Percentiles rank a stretch among this genome's conserved stretches.
Evolutionary conservation across 2,113 vertebrate species (phyloP).

Genomic region (Rhinopomastus cyanomelas): DNA sequence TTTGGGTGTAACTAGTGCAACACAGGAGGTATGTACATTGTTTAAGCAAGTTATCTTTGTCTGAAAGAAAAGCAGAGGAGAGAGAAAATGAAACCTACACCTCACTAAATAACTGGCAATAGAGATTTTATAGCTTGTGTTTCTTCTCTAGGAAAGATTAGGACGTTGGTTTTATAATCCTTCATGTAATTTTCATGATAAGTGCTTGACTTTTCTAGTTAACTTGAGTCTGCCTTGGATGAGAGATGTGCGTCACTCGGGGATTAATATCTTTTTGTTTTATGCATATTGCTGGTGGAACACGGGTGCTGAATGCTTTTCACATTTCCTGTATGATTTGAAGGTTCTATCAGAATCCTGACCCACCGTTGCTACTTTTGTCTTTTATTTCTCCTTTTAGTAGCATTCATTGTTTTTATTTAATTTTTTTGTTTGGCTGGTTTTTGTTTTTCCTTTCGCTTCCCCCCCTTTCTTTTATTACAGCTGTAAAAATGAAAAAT

Average conservation of each 20-base stretch:
- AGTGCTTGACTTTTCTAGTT: conserved; percentile 50
- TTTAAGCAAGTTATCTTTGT: conserved; percentile 24
- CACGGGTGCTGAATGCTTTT: background rate
- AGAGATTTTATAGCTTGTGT: conserved; percentile 18
- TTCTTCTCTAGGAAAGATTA: background rate
- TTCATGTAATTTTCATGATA: conserved; percentile 23
- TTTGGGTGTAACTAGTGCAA: background rate
- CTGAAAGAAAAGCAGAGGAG: background rate
- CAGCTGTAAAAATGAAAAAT: conserved; percentile 44
- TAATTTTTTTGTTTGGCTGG: background rate
- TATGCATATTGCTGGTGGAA: conserved; percentile 10
- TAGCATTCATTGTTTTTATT: conserved; percentile 5
- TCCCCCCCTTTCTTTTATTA: background rate
- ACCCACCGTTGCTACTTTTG: background rate
- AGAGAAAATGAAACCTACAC: conserved; percentile 4
- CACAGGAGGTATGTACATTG: background rate
- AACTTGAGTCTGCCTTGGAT: background rate
- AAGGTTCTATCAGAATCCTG: conserved; percentile 24
- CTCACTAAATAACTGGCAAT: conserved; percentile 41
- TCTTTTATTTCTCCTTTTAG: conserved; percentile 56
- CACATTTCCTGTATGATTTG: conserved; percentile 16
- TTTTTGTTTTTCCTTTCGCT: background rate
- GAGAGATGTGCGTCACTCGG: background rate
- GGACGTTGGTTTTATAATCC: background rate
- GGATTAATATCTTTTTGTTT: conserved; percentile 25